Evolutionary conservation across 2,113 vertebrate genomes (phyloP).

Genomic region (Trogon melanurus): DNA sequence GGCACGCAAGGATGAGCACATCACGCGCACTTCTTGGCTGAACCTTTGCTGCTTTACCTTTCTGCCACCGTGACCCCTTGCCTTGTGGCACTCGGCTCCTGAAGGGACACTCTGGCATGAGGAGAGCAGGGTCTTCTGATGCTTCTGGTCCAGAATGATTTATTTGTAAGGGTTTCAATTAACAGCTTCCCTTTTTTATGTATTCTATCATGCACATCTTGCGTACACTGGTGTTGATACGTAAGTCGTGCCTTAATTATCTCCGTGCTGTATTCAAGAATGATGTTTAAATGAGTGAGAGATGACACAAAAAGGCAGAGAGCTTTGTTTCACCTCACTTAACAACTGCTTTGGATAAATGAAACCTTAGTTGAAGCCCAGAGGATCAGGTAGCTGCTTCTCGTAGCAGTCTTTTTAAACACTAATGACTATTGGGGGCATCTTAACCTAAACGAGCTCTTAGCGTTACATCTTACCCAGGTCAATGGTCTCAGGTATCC

Average conservation of each 20-base stretch:
- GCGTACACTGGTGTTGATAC: too few species aligned
- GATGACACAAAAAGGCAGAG: conserved; percentile 66
- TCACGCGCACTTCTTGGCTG: too few species aligned
- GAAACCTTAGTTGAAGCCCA: conserved; percentile 79
- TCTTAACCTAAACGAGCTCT: conserved; percentile 74
- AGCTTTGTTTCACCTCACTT: conserved; percentile 78
- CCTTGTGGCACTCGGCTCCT: neutral
- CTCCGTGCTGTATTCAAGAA: conserved; percentile 54
- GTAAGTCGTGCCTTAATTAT: conserved; percentile 72
- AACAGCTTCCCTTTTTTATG: neutral
- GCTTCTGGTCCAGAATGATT: neutral
- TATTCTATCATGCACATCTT: neutral
- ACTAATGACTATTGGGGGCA: conserved; percentile 74
- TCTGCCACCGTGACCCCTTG: neutral
- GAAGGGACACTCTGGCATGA: neutral
- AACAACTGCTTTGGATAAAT: conserved; percentile 73
- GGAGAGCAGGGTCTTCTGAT: neutral
- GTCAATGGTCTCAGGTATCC: conserved; percentile 84
- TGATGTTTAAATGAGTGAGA: conserved; percentile 74
- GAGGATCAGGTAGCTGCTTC: conserved; percentile 78
- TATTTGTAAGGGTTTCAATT: neutral
- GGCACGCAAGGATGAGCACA: neutral
- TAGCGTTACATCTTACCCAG: conserved; percentile 79
- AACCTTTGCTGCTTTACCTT: neutral
- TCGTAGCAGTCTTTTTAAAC: conserved; percentile 78